Base-by-base conservation (phyloP, 2,888 invertebrate species). In the Sphecodes monilicornis region DNA sequence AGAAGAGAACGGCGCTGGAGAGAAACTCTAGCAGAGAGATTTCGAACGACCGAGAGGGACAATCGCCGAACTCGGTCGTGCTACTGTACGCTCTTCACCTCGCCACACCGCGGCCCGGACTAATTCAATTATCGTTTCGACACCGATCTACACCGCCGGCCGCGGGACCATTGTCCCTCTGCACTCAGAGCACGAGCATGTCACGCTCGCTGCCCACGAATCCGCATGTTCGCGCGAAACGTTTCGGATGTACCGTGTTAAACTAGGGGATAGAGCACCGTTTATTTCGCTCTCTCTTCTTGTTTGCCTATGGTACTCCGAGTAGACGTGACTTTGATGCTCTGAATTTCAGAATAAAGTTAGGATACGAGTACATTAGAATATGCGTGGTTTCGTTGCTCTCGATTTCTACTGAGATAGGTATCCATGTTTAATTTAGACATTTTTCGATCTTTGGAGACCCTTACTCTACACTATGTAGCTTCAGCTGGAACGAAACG, bases 61-160 rank as follows among this genome's bases (percentile, higher is more conserved):
- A 75, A 84, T 29, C 73, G 32, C 43, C 43, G 10, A 64, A 66
- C 77, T 74, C 71, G 74, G 36, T 64, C 77, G 29, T 32, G 50
- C 43, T 50, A 39, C 41, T 26, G n/a, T 64, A 16, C 71, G 36
- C 39, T 29, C 26, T 29, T 60, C 72, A 39, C 11, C 57, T 18
- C 64, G 64, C 22, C 66, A 22, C 32, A 8, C 4, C 22, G 29
- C 60, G 41, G 18, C 36, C 36, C 60, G 43, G 32, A 68, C 22
- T 72, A 81, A 82, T 77, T 82, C 73, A 73, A 76, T 76, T 54
- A 29, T 22, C 60, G 73, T 83, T 76, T 73, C 50, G 79, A 79
- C 16, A 36, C 22, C 64, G 22, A 66, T 66, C 64, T 66, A 18
- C 32, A 2, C 16, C 16, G 29, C 29, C 18, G 6, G 16, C 2